These are phyloP conservation scores for Acanthornis magna DNA, from an alignment of 2,797 vertebrate genomes.

Conservation along the genomic window DNA sequence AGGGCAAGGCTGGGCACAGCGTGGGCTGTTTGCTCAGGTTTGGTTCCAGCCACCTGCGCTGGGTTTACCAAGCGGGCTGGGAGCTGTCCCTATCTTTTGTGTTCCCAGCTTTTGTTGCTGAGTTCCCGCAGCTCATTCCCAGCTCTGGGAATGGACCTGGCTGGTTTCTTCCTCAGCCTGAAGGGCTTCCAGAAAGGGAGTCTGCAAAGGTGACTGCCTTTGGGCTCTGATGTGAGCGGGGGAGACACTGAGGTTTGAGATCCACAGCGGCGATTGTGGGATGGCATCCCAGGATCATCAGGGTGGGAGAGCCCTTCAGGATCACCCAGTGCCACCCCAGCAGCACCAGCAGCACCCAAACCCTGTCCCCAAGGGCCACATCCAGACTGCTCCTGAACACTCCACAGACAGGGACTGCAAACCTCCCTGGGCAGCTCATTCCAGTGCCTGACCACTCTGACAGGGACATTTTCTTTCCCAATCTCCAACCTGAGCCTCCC, in stretches of 20 bases:
- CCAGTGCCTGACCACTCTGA: not conserved
- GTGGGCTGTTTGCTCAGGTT: conserved; percentile 69
- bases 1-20: conserved; percentile 59
- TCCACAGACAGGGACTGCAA: not conserved
- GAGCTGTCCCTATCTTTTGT: conserved; percentile 28
- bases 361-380: not conserved
- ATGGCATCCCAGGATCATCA: not conserved
- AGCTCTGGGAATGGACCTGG: conserved; percentile 15
- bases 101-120: conserved; percentile 41
- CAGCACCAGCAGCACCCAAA: not conserved
- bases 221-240: not conserved
- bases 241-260: not conserved
- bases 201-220: not conserved
- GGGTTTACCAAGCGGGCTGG: conserved; percentile 74
- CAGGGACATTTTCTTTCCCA: not conserved
- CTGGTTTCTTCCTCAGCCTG: conserved; percentile 30
- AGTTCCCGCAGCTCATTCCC: conserved; percentile 18
- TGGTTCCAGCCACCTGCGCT: conserved; percentile 70
- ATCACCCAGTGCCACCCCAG: not conserved
- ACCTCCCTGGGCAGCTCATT: not conserved
- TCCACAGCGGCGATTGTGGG: not conserved
- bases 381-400: not conserved
- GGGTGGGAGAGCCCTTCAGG: not conserved
- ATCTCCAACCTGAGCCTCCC: not conserved
- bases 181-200: conserved; percentile 28